Conservation (phyloP, 2,888 invertebrate species). For the Achlya flavicornis region DNA sequence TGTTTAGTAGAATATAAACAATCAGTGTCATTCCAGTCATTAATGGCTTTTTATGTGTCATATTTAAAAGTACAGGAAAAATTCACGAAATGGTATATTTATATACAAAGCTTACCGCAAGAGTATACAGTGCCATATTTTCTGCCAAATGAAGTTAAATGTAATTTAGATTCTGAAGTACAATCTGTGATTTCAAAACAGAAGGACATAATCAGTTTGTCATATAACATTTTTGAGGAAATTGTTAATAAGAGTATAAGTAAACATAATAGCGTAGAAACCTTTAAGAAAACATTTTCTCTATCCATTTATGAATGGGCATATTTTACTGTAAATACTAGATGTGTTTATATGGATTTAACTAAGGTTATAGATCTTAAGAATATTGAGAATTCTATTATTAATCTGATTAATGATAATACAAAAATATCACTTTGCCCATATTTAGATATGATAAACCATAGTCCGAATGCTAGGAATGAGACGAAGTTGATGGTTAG, state of each 20-base stretch:
- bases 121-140: conserved; percentile 88
- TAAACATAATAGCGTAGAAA: conserved; percentile 69
- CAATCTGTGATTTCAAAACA: conserved; percentile 78
- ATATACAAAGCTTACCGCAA: conserved; percentile 87
- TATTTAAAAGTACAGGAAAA: conserved; percentile 85
- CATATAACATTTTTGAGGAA: conserved; percentile 72
- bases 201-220: conserved; percentile 72
- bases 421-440: conserved; percentile 92
- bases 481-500: conserved; percentile 70
- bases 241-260: conserved; percentile 64
- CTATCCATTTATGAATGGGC: conserved; percentile 88
- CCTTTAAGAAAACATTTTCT: conserved; percentile 69
- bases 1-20: conserved; percentile 66
- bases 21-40: conserved; percentile 86
- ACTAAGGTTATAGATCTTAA: conserved; percentile 71
- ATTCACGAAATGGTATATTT: conserved; percentile 85
- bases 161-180: conserved; percentile 83
- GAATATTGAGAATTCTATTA: conserved; percentile 65
- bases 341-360: conserved; percentile 90
- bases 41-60: conserved; percentile 89
- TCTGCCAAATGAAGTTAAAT: conserved; percentile 82
- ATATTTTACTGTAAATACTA: conserved; percentile 93
- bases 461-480: conserved; percentile 86
- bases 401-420: conserved; percentile 80
- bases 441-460: conserved; percentile 95